Evolutionary conservation across 2,888 invertebrate species (phyloP).

Genomic region (Hybos culiciformis): DNA sequence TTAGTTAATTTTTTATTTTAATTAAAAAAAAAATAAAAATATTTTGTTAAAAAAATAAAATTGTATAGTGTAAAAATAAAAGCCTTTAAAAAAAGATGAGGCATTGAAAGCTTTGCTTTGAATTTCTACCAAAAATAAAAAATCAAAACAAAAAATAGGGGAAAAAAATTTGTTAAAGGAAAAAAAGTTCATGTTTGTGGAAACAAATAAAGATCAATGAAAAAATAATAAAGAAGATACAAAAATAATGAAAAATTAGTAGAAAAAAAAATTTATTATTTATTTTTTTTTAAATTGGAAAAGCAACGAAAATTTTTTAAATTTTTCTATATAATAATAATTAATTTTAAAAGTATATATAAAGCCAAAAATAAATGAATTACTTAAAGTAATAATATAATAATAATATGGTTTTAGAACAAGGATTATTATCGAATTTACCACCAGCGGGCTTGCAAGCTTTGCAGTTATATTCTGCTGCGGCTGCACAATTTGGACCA

Average conservation of each 20-base stretch:
- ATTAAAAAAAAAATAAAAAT: too few species aligned
- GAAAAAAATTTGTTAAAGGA: too few species aligned
- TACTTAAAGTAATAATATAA: neutral
- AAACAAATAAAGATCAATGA: too few species aligned
- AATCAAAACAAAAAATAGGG: too few species aligned
- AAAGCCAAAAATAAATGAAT: neutral
- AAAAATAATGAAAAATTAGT: neutral
- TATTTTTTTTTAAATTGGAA: neutral
- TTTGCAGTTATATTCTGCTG: slow-evolving; percentile 55
- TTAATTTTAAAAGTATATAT: slow-evolving; percentile 5
- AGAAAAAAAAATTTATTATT: neutral
- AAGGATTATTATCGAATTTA: slow-evolving; percentile 16
- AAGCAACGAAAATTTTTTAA: neutral
- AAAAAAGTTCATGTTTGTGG: too few species aligned
- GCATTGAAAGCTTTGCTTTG: too few species aligned
- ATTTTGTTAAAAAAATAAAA: too few species aligned
- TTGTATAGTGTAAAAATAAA: too few species aligned
- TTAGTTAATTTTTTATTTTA: too few species aligned
- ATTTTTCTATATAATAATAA: neutral
- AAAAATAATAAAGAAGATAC: neutral
- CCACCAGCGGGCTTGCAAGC: slow-evolving; percentile 46
- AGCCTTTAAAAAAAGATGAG: too few species aligned
- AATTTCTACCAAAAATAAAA: too few species aligned
- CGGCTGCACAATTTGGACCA: slow-evolving; percentile 41
- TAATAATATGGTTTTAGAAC: slow-evolving; percentile 47